Conservation (phyloP, 2,113 vertebrate species). For the Pituophis catenifer region DNA sequence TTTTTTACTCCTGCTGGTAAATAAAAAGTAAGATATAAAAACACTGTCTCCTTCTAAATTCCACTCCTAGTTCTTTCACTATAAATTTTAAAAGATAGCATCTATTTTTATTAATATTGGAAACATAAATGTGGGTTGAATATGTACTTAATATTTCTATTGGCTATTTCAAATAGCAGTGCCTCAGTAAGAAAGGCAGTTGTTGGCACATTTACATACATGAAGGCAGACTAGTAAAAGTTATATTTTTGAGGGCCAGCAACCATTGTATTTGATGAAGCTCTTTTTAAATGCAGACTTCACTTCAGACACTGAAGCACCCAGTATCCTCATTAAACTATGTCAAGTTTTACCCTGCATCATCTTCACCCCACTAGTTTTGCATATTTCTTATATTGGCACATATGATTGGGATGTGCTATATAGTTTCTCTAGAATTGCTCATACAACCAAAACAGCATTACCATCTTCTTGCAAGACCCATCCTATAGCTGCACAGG, state of each 20-base stretch:
- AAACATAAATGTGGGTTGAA: slow-evolving; percentile 13
- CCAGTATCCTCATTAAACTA: background rate
- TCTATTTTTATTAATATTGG: background rate
- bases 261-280: background rate
- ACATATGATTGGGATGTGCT: background rate
- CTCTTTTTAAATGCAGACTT: background rate
- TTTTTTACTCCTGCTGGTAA: background rate
- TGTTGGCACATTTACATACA: background rate
- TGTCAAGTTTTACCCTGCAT: background rate
- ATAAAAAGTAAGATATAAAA: background rate
- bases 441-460: background rate
- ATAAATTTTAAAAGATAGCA: slow-evolving; percentile 24
- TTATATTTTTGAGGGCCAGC: background rate
- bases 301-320: background rate
- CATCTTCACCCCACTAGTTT: background rate
- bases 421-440: background rate
- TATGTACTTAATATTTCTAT: background rate
- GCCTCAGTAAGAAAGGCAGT: background rate
- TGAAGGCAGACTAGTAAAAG: slow-evolving; percentile 2
- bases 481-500: background rate
- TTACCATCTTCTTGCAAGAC: background rate
- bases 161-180: background rate
- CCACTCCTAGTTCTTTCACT: background rate
- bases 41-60: background rate
- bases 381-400: background rate